Evolutionary conservation across 2,888 invertebrate species (phyloP).

Genomic region (Drosophila pegasa): DNA sequence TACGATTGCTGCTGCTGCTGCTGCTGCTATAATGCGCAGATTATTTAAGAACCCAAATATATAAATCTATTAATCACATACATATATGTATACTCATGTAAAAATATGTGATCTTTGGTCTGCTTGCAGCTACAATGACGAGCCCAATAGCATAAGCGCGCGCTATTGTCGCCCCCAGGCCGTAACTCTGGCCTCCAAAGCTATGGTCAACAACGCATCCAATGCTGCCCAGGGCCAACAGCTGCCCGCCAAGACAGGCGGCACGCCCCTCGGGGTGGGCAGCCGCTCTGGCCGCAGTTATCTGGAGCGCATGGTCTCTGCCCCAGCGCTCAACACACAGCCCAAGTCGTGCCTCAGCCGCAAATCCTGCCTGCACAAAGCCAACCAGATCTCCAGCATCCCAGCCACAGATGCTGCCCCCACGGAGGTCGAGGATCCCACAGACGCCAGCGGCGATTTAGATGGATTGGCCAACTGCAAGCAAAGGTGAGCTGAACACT

Average conservation of each 20-base stretch:
- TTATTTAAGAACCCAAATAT: slow-evolving; percentile 26
- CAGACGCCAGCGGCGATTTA: slow-evolving; percentile 26
- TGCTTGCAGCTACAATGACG: slow-evolving; percentile 82
- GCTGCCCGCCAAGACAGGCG: slow-evolving; percentile 55
- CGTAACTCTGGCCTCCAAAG: slow-evolving; percentile 83
- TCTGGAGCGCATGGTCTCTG: slow-evolving; percentile 80
- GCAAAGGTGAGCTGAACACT: slow-evolving; percentile 61
- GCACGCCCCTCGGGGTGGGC: slow-evolving; percentile 70
- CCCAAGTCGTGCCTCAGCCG: slow-evolving; percentile 86
- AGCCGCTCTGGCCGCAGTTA: slow-evolving; percentile 74
- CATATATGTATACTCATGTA: slow-evolving; percentile 15
- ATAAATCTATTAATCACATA: neutral
- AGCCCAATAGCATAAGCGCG: slow-evolving; percentile 75
- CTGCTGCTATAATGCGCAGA: slow-evolving; percentile 50
- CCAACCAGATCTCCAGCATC: slow-evolving; percentile 34
- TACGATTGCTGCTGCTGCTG: slow-evolving; percentile 42
- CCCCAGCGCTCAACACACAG: slow-evolving; percentile 81
- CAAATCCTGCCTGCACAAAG: slow-evolving; percentile 79
- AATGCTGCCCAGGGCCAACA: slow-evolving; percentile 64
- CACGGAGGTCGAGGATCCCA: slow-evolving; percentile 30
- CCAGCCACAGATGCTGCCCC: slow-evolving; percentile 26
- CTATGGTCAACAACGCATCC: slow-evolving; percentile 83
- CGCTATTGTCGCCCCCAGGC: slow-evolving; percentile 84
- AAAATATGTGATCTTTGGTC: slow-evolving; percentile 29
- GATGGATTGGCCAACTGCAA: slow-evolving; percentile 47